These are phyloP conservation scores for Anguilla obscura DNA, from an alignment of 2,797 vertebrate species.

Conservation along the genomic window DNA sequence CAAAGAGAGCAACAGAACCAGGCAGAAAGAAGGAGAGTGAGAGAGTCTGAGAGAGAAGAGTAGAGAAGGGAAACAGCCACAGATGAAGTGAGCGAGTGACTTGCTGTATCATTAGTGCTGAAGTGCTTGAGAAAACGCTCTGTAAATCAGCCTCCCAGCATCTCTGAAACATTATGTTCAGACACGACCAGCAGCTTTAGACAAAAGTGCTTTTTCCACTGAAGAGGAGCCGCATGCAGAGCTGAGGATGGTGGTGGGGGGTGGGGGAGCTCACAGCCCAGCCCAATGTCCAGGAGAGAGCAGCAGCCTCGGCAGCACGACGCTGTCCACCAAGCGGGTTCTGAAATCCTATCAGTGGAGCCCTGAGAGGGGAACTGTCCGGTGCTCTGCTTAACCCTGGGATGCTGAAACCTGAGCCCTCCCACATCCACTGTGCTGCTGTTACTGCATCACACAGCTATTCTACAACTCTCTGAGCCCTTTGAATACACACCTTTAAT, in stretches of 20 bases:
- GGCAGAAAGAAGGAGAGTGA: slow-evolving; percentile 23
- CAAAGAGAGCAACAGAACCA: slow-evolving; percentile 32
- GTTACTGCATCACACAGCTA: not conserved
- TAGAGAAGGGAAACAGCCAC: not conserved
- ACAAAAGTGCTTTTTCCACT: slow-evolving; percentile 32
- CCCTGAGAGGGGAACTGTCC: slow-evolving; percentile 51
- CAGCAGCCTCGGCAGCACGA: not conserved
- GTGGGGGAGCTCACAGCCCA: not conserved
- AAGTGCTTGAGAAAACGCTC: slow-evolving; percentile 20
- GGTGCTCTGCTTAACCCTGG: slow-evolving; percentile 24
- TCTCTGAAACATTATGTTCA: slow-evolving; percentile 24
- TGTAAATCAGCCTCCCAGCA: slow-evolving; percentile 25
- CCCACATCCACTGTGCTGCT: not conserved
- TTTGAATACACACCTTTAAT: not conserved
- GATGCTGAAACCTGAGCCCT: slow-evolving; percentile 49
- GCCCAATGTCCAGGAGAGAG: not conserved
- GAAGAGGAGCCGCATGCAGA: slow-evolving; percentile 1
- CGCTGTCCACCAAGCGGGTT: not conserved
- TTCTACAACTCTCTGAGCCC: not conserved
- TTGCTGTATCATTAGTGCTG: slow-evolving; percentile 30
- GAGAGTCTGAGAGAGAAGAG: not conserved
- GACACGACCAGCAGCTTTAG: slow-evolving; percentile 21
- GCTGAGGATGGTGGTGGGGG: not conserved
- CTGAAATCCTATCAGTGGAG: slow-evolving; percentile 41
- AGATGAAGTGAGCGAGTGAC: slow-evolving; percentile 5